Evolutionary conservation across 2,888 invertebrate species (phyloP).

Genomic region (Pristionchus mayeri): DNA sequence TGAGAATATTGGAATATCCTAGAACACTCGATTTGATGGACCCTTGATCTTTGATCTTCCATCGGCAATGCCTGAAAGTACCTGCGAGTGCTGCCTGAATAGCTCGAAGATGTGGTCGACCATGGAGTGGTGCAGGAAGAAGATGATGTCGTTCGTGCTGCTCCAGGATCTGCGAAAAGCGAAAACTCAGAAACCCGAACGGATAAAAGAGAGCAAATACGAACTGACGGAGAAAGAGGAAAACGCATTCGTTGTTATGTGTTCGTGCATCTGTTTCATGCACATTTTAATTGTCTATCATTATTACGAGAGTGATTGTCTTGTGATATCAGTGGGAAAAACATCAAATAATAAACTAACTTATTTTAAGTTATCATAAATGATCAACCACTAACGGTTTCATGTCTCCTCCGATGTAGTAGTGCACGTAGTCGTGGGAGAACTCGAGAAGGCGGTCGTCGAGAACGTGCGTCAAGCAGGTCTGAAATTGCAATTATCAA

Average conservation of each 20-base stretch:
- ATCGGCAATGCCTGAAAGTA: background rate
- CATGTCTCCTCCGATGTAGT: slow-evolving; percentile 60
- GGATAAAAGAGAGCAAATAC: too few species aligned
- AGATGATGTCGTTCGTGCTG: slow-evolving; percentile 77
- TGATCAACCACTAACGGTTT: background rate
- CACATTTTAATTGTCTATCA: background rate
- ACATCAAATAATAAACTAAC: too few species aligned
- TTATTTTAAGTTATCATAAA: background rate
- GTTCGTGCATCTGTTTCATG: too few species aligned
- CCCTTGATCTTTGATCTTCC: background rate
- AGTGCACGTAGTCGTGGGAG: slow-evolving; percentile 74
- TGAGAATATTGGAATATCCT: slow-evolving; percentile 26
- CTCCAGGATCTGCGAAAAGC: slow-evolving; percentile 54
- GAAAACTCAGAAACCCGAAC: too few species aligned
- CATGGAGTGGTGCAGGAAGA: slow-evolving; percentile 77
- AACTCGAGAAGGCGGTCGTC: slow-evolving; percentile 73
- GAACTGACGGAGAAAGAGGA: too few species aligned
- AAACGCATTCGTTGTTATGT: too few species aligned
- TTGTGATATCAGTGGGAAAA: too few species aligned
- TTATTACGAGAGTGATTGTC: too few species aligned
- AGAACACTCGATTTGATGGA: background rate
- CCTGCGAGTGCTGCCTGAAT: slow-evolving; percentile 68
- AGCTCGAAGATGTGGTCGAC: slow-evolving; percentile 77
- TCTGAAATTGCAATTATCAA: slow-evolving; percentile 52
- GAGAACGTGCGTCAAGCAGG: slow-evolving; percentile 63